Conservation (phyloP, 2,113 vertebrate species). For the Ammospiza nelsoni region DNA sequence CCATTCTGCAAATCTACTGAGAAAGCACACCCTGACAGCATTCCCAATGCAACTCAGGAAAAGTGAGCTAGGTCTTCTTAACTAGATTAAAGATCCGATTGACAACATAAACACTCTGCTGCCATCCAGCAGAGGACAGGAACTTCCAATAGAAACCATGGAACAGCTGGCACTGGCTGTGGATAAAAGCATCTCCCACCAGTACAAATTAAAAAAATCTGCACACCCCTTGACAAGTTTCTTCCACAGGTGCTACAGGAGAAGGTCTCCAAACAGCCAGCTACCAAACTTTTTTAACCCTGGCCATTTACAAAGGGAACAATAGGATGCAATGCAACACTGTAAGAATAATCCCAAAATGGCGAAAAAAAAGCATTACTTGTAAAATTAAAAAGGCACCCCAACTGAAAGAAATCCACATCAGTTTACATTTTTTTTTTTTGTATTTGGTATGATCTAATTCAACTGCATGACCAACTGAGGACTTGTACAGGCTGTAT, state of each 20-base stretch:
- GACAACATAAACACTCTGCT: not conserved
- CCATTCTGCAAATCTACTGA: not conserved
- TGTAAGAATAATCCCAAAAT: not conserved
- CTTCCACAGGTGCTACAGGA: not conserved
- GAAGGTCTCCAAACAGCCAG: not conserved
- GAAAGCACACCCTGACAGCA: not conserved
- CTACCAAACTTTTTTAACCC: not conserved
- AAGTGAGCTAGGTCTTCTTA: not conserved
- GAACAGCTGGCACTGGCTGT: not conserved
- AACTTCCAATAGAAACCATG: not conserved
- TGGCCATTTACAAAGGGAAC: not conserved
- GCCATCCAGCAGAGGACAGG: not conserved
- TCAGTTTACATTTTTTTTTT: not conserved
- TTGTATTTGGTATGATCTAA: not conserved
- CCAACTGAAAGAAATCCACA: not conserved
- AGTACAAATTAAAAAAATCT: not conserved
- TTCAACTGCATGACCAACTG: not conserved
- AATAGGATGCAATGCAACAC: not conserved
- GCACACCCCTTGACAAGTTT: not conserved
- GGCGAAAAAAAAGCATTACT: not conserved
- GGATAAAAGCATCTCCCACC: not conserved
- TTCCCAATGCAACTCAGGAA: not conserved
- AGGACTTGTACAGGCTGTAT: not conserved
- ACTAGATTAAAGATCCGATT: not conserved
- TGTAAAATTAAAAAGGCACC: not conserved